phyloP scores from a whole-genome alignment of 2,113 vertebrate genomes.

The Pholis gunnellus region DNA sequence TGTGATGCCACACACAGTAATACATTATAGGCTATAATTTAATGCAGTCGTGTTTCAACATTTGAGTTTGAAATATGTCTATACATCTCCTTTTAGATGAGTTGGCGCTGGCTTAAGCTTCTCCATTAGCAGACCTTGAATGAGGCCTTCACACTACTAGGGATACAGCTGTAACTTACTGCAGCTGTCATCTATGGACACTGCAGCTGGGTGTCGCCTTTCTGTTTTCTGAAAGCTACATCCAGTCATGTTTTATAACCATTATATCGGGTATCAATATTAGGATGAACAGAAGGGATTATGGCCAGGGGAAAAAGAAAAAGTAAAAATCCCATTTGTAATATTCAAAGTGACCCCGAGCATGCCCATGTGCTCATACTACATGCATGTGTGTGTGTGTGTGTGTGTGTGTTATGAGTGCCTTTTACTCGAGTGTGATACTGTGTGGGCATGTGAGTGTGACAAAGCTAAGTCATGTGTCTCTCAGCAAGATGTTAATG shows the following conservation, averaged over 20 bases:
- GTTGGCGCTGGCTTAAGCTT: slow-evolving; percentile 70
- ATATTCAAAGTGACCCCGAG: slow-evolving; percentile 6
- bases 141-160: slow-evolving; percentile 59
- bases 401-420: not conserved
- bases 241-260: slow-evolving; percentile 7
- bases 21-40: slow-evolving; percentile 66
- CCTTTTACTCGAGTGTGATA: slow-evolving; percentile 40
- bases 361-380: not conserved
- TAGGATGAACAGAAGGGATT: slow-evolving; percentile 4
- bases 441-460: slow-evolving; percentile 51
- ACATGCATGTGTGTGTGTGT: not conserved
- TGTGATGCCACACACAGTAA: slow-evolving; percentile 42
- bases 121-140: slow-evolving; percentile 74
- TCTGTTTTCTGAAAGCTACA: slow-evolving; percentile 39
- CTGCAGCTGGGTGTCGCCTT: slow-evolving; percentile 17
- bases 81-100: slow-evolving; percentile 73
- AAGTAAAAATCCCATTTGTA: slow-evolving; percentile 22
- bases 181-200: slow-evolving; percentile 53
- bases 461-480: slow-evolving; percentile 58
- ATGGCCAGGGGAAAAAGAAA: slow-evolving; percentile 1
- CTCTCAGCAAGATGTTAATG: slow-evolving; percentile 60
- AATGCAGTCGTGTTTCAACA: slow-evolving; percentile 67
- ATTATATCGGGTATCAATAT: slow-evolving; percentile 11
- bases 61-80: slow-evolving; percentile 72
- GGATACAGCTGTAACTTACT: slow-evolving; percentile 66